phyloP scores from a whole-genome alignment of 1,140 invertebrate genomes.

The Cotesia vestalis region DNA sequence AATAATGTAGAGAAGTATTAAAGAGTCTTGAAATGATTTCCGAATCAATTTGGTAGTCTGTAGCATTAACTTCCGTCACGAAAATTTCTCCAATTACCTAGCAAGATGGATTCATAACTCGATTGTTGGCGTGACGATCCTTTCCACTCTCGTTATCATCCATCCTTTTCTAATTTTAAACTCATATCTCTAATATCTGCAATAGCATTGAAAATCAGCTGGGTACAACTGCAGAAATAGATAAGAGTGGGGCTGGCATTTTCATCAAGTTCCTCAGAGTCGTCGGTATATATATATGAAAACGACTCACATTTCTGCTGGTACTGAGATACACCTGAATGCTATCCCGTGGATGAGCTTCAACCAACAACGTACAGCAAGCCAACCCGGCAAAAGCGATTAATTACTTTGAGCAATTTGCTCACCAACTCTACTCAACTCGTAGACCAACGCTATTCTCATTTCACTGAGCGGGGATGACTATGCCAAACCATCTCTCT shows the following conservation, averaged over 20 bases:
- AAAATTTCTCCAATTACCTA: constrained; percentile 37
- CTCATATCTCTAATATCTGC: constrained; percentile 12
- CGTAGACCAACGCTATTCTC: constrained; percentile 64
- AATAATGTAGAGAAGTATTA: background rate
- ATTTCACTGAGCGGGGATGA: constrained; percentile 51
- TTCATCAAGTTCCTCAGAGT: constrained; percentile 36
- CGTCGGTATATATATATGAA: constrained; percentile 18
- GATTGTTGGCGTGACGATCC: constrained; percentile 29
- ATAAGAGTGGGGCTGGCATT: constrained; percentile 14
- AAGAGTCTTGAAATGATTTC: constrained; percentile 18
- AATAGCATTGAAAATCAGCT: constrained; percentile 40
- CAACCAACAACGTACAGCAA: constrained; percentile 53
- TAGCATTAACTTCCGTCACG: constrained; percentile 25
- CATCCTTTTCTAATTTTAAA: constrained; percentile 10
- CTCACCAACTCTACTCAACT: constrained; percentile 63
- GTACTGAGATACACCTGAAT: constrained; percentile 47
- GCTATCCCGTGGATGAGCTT: constrained; percentile 58
- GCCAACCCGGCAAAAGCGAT: constrained; percentile 63
- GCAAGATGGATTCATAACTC: constrained; percentile 40
- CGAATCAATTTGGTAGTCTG: constrained; percentile 32
- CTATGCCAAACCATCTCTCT: constrained; percentile 25
- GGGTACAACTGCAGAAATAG: constrained; percentile 25
- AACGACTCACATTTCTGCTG: constrained; percentile 21
- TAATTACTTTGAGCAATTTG: constrained; percentile 66
- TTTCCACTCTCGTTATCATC: constrained; percentile 19